phyloP scores from a whole-genome alignment of 2,113 vertebrate genomes.

The Papio anubis region DNA sequence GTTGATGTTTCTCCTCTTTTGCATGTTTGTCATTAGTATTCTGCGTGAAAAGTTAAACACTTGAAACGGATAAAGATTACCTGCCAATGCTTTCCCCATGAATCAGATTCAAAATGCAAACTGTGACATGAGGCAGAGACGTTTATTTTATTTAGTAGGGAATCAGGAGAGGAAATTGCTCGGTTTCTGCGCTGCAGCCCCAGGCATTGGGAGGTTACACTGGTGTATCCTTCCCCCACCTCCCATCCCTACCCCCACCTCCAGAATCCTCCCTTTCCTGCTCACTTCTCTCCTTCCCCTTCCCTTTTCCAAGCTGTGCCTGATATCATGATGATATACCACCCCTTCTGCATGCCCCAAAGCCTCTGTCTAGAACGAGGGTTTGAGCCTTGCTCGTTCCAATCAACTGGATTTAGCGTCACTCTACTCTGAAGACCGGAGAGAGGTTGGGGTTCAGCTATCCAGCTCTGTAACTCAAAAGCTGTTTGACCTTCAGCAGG shows the following conservation, averaged over 20 bases:
- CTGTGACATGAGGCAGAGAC: constrained; percentile 53
- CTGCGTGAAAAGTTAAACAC: constrained; percentile 64
- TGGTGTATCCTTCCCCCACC: not conserved
- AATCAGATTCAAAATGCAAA: constrained; percentile 73
- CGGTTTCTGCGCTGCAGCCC: not conserved
- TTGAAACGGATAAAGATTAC: constrained; percentile 74
- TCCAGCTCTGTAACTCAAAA: constrained; percentile 10
- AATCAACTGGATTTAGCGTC: not conserved
- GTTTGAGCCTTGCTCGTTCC: not conserved
- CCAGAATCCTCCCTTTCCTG: not conserved
- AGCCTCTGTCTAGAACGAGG: not conserved
- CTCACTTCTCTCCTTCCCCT: not conserved
- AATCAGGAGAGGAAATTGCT: constrained; percentile 15
- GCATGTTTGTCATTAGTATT: constrained; percentile 66
- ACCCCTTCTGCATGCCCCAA: not conserved
- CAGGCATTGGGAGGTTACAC: not conserved
- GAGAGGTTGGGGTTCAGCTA: not conserved
- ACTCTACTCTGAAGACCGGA: not conserved
- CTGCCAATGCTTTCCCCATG: constrained; percentile 71
- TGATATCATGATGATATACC: not conserved
- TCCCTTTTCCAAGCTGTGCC: not conserved
- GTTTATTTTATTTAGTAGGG: constrained; percentile 70
- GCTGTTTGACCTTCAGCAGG: not conserved
- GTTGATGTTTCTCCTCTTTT: constrained; percentile 55
- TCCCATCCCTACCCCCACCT: fast-evolving